Percentiles rank a stretch among this genome's conserved stretches.
Evolutionary conservation across 2,888 invertebrate genomes (phyloP).

Genomic region (Hecatera dysodea): DNA sequence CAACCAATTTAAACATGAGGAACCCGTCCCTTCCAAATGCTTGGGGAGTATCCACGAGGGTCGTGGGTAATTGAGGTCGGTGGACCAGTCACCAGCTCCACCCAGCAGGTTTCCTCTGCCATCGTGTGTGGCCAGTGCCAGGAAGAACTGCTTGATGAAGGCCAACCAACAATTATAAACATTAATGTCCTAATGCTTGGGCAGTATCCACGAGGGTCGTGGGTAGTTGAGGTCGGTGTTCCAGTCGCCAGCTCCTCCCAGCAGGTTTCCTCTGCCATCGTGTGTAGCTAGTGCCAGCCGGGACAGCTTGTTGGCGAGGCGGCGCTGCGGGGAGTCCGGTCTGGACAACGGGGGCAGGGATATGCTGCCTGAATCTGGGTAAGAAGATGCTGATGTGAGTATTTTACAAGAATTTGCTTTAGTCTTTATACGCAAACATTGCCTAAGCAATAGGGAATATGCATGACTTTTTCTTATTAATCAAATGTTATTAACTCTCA

Average conservation of each 20-base stretch:
- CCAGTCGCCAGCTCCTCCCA: constrained; percentile 96
- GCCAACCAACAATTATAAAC: neutral
- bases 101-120: constrained; percentile 96
- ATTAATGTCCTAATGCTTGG: constrained; percentile 76
- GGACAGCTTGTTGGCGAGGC: constrained; percentile 96
- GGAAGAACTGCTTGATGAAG: constrained; percentile 95
- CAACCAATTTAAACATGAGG: no score
- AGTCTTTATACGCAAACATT: no score
- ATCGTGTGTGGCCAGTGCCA: constrained; percentile 97
- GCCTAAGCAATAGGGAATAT: no score
- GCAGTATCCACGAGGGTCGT: constrained; percentile 85
- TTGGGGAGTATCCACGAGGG: constrained; percentile 87
- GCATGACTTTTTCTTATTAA: no score
- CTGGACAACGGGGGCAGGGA: constrained; percentile 86
- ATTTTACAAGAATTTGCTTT: neutral
- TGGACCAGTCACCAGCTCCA: constrained; percentile 94
- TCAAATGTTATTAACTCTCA: no score
- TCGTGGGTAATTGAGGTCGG: constrained; percentile 78
- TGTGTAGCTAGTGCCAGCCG: constrained; percentile 97
- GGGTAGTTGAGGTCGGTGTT: constrained; percentile 79
- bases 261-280: constrained; percentile 96
- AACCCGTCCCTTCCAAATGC: constrained; percentile 71
- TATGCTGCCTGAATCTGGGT: constrained; percentile 86
- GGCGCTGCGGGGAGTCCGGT: constrained; percentile 91
- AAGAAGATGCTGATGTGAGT: neutral